Conservation (phyloP, 2,888 invertebrate genomes). For the Phymatocera aterrima region DNA sequence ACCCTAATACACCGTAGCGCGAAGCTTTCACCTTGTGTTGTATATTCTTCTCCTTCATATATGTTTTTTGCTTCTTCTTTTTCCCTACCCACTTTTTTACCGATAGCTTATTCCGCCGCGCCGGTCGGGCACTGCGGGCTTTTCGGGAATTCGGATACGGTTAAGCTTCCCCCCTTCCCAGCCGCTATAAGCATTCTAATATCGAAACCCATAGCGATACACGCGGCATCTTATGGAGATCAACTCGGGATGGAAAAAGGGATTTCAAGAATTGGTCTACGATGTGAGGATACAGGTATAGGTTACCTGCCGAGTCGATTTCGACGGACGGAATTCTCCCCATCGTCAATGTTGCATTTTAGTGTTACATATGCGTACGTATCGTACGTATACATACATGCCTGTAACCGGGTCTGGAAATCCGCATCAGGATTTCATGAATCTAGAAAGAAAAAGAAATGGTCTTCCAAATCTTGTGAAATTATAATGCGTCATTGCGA, state of each 20-base stretch:
- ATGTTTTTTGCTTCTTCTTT: background rate
- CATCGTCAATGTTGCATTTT: slow-evolving; percentile 10
- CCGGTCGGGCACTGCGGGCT: slow-evolving; percentile 3
- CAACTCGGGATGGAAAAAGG: slow-evolving; percentile 38
- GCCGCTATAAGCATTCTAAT: slow-evolving; percentile 39
- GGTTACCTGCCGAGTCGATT: slow-evolving; percentile 27
- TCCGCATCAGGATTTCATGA: no score
- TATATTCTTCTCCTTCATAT: background rate
- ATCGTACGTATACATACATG: no score
- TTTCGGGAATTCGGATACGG: slow-evolving; percentile 12
- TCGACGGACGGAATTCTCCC: background rate
- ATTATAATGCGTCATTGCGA: no score
- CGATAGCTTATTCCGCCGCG: slow-evolving; percentile 32
- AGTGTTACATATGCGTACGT: no score
- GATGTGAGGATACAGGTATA: no score
- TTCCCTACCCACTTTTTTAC: background rate
- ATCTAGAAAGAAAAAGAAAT: no score
- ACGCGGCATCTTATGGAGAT: slow-evolving; percentile 27
- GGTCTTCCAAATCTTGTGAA: no score
- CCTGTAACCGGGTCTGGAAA: no score
- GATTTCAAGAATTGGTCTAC: slow-evolving; percentile 22
- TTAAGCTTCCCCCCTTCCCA: no score
- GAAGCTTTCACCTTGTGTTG: no score
- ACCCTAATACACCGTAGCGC: no score
- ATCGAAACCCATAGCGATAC: slow-evolving; percentile 39